phyloP scores from a whole-genome alignment of 2,888 invertebrate genomes.

The Apamea anceps region DNA sequence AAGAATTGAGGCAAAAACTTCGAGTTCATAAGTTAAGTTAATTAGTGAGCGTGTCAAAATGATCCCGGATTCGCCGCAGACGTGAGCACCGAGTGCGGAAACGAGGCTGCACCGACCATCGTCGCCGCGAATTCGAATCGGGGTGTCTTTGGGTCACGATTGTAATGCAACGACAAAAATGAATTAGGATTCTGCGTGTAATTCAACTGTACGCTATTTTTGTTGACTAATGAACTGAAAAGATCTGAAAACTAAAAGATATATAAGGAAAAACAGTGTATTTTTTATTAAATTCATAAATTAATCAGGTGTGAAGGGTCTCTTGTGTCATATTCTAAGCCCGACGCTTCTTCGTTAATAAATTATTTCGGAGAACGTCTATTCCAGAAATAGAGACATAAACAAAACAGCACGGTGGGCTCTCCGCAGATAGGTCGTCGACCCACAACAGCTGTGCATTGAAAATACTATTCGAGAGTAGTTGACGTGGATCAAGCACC shows the following conservation, averaged over 20 bases:
- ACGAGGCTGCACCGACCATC: constrained; percentile 66
- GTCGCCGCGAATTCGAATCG: constrained; percentile 65
- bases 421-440: constrained; percentile 72
- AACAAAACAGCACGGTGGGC: constrained; percentile 69
- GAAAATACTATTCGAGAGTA: constrained; percentile 78
- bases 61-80: constrained; percentile 71
- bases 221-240: constrained; percentile 15
- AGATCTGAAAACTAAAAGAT: not conserved
- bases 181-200: constrained; percentile 53
- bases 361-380: constrained; percentile 68
- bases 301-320: constrained; percentile 20
- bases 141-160: constrained; percentile 65
- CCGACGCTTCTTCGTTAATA: constrained; percentile 49
- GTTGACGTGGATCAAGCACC: constrained; percentile 72
- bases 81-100: constrained; percentile 59
- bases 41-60: constrained; percentile 75
- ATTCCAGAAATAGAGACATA: constrained; percentile 70
- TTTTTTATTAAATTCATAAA: constrained; percentile 1
- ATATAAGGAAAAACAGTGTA: not conserved
- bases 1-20: constrained; percentile 65
- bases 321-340: constrained; percentile 38
- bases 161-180: constrained; percentile 57
- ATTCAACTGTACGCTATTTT: constrained; percentile 31
- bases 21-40: constrained; percentile 67
- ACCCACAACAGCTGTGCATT: constrained; percentile 77